These are phyloP conservation scores for Clivina fossor DNA, from an alignment of 2,888 invertebrate genomes.

Conservation along the genomic window DNA sequence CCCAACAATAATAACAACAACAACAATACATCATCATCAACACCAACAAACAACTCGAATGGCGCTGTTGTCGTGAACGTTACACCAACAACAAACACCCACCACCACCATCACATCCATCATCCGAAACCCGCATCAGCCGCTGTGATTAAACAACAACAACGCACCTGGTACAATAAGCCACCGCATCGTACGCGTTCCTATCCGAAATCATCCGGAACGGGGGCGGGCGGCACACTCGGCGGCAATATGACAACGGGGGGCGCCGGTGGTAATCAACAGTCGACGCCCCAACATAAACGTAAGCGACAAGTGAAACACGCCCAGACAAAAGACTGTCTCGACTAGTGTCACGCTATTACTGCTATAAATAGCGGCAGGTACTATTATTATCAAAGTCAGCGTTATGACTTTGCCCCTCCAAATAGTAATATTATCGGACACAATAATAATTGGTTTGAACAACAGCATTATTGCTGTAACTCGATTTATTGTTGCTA, in stretches of 20 bases:
- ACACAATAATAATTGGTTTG: too few relatives aligned
- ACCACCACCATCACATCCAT: slow-evolving; percentile 11
- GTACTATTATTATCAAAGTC: too few relatives aligned
- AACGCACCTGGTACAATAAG: slow-evolving; percentile 34
- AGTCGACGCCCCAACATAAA: slow-evolving; percentile 25
- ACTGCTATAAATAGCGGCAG: too few relatives aligned
- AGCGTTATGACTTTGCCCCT: too few relatives aligned
- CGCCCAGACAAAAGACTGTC: slow-evolving; percentile 23
- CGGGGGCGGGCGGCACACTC: slow-evolving; percentile 1
- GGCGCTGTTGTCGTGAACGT: slow-evolving; percentile 44
- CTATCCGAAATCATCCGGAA: not conserved
- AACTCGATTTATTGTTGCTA: too few relatives aligned
- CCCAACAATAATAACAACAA: slow-evolving; percentile 48
- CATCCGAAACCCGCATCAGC: slow-evolving; percentile 11
- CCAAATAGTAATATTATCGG: too few relatives aligned
- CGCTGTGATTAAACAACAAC: slow-evolving; percentile 36
- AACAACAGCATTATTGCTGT: too few relatives aligned
- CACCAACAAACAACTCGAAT: slow-evolving; percentile 39
- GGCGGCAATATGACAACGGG: not conserved
- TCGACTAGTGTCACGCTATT: slow-evolving; percentile 20
- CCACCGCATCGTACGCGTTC: slow-evolving; percentile 34
- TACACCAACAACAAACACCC: slow-evolving; percentile 40
- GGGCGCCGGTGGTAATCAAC: slow-evolving; percentile 4
- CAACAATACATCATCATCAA: slow-evolving; percentile 39
- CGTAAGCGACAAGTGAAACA: slow-evolving; percentile 23